Base-by-base conservation (phyloP, 2,888 invertebrate genomes). In the Cheilosia soror region DNA sequence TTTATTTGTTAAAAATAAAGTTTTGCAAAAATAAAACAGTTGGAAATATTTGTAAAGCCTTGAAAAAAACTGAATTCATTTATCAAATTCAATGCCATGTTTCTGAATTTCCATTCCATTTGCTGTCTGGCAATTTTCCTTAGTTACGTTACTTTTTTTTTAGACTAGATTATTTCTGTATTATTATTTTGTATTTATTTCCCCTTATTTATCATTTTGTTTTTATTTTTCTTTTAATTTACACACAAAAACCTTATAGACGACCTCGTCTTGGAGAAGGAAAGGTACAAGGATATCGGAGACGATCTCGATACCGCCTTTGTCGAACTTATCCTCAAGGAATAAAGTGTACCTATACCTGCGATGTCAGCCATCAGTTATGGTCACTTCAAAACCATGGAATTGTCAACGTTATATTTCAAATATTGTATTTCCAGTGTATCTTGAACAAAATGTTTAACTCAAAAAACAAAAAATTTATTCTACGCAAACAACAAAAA, bases 261-360 rank as follows among this genome's bases (percentile, higher is more conserved):
- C 95, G 97, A 98, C 93, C 96, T 98, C 93, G 97, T 98, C 92
- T 96, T 96, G 93, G 97, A 97, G 94, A 99, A 99, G 95, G 99
- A 99, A 95, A 98, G 98, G 93, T 99, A 98, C 98, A 99, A 99
- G 96, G 96, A 97, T 94, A 99, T 99, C 95, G 98, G 98, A 95
- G 99, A 99, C 95, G 99, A 99, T 94, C 95, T 99, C 95, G 99
- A 99, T 94, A 97, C 97, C 93, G 99, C 99, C 92, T 99, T 99
- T 95, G 98, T 98, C 94, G 97, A 97, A 93, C 96, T 97, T 92
- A 96, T 96, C 93, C 95, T 96, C 93, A 95, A 95, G 93, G 94
- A 95, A 93, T 94, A 94, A 93, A 91, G 63, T 84, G 9, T 60
- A 44, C 20, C 63, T 42, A 31, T 68, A 65, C 57, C 57, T 53